Evolutionary conservation across 1,140 invertebrate genomes (phyloP).

Genomic region (Holotrichia oblita): DNA sequence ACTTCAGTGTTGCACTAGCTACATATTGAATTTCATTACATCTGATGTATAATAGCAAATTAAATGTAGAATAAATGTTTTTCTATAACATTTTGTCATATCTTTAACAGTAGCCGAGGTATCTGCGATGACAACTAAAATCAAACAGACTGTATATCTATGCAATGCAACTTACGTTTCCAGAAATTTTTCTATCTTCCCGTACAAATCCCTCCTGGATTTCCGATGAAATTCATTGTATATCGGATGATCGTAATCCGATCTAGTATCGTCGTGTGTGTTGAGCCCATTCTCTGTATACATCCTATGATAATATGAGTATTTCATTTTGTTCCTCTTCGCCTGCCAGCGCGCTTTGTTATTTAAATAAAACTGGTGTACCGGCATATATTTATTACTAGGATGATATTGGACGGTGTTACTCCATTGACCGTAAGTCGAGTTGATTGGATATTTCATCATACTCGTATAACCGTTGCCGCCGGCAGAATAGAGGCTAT

Average conservation of each 20-base stretch:
- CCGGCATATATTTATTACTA: slow-evolving; percentile 7
- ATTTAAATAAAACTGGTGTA: not conserved
- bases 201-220: slow-evolving; percentile 66
- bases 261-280: not conserved
- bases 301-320: not conserved
- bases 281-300: not conserved
- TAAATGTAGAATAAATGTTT: no score
- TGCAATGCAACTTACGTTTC: slow-evolving; percentile 69
- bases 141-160: no score
- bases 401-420: not conserved
- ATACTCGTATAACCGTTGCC: not conserved
- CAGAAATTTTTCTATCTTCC: slow-evolving; percentile 68
- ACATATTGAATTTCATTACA: no score
- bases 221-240: slow-evolving; percentile 61
- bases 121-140: no score
- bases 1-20: no score
- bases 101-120: no score
- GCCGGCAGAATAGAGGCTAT: not conserved
- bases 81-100: no score
- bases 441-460: slow-evolving; percentile 20
- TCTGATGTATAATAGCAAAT: no score
- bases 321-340: slow-evolving; percentile 9
- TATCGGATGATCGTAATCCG: slow-evolving; percentile 23
- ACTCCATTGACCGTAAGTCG: slow-evolving; percentile 1
- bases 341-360: slow-evolving; percentile 6